A percentile compares a stretch with the other conserved stretches of the same genome.
These are phyloP conservation scores for Potorous gilbertii DNA, from an alignment of 2,797 vertebrate species.

Conservation along the genomic window DNA sequence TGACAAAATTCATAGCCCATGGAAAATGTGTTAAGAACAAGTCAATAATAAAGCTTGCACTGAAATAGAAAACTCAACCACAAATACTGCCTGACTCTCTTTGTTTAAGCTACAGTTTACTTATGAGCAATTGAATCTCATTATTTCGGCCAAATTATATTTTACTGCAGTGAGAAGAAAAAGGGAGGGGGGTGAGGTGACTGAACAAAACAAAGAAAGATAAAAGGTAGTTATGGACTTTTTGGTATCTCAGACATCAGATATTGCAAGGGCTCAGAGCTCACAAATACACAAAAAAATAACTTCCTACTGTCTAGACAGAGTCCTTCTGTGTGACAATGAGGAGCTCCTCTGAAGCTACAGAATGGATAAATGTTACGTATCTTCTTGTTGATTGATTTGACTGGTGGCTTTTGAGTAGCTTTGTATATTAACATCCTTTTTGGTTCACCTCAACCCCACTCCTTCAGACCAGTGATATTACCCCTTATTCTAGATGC, in stretches of 20 bases:
- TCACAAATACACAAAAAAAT: slow-evolving; percentile 51
- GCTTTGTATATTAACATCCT: neutral
- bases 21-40: slow-evolving; percentile 69
- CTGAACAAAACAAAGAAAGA: neutral
- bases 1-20: slow-evolving; percentile 70
- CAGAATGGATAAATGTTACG: neutral
- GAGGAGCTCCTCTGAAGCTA: slow-evolving; percentile 36
- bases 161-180: slow-evolving; percentile 68
- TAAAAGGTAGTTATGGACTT: neutral
- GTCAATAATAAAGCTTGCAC: slow-evolving; percentile 73
- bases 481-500: neutral
- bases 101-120: slow-evolving; percentile 82
- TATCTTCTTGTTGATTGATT: neutral
- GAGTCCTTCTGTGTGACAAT: slow-evolving; percentile 4
- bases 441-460: neutral
- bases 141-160: slow-evolving; percentile 83
- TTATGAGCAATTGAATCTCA: slow-evolving; percentile 82
- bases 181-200: slow-evolving; percentile 35
- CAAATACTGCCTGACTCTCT: slow-evolving; percentile 73
- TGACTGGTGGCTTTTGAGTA: neutral
- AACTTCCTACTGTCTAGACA: slow-evolving; percentile 13
- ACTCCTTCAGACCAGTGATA: neutral
- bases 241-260: slow-evolving; percentile 65
- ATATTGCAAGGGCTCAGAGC: slow-evolving; percentile 60
- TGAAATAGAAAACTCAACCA: slow-evolving; percentile 71